Conservation (phyloP, 2,888 invertebrate species). For the Arge pagana region DNA sequence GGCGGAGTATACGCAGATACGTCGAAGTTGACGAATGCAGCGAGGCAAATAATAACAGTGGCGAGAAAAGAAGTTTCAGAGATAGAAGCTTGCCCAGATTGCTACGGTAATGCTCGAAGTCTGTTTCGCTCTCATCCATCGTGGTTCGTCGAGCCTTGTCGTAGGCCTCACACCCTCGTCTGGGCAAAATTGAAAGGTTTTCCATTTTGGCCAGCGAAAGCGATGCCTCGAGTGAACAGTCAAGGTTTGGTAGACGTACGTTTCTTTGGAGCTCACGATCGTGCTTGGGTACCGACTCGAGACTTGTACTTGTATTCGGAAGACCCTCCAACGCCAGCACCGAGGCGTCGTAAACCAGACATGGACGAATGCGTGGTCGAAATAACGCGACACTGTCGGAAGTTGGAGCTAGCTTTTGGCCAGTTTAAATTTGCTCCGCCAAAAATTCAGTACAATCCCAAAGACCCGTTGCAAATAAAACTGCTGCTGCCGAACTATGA, state of each 20-base stretch:
- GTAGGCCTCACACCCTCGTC: constrained; percentile 84
- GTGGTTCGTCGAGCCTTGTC: constrained; percentile 93
- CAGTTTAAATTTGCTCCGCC: constrained; percentile 50
- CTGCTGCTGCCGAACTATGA: constrained; percentile 51
- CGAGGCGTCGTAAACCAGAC: constrained; percentile 49
- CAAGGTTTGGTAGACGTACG: constrained; percentile 81
- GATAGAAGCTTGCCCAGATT: constrained; percentile 92
- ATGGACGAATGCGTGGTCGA: constrained; percentile 52
- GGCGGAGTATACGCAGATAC: constrained; percentile 59
- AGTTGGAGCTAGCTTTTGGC: constrained; percentile 49
- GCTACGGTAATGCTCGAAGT: constrained; percentile 82
- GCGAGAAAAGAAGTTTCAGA: constrained; percentile 89
- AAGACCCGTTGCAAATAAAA: constrained; percentile 51
- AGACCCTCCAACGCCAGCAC: constrained; percentile 54
- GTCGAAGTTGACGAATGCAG: constrained; percentile 76
- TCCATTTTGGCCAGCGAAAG: constrained; percentile 97
- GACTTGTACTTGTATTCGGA: constrained; percentile 84
- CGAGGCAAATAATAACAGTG: constrained; percentile 79
- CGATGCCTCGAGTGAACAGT: constrained; percentile 70
- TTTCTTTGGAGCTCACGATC: constrained; percentile 94
- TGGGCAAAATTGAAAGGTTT: constrained; percentile 98
- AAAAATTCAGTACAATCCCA: constrained; percentile 50
- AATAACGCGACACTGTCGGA: constrained; percentile 50
- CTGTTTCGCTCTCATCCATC: constrained; percentile 63
- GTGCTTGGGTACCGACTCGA: constrained; percentile 85